These are phyloP conservation scores for Tenebrosternarchus preto DNA, from an alignment of 2,113 vertebrate species.

Conservation along the genomic window DNA sequence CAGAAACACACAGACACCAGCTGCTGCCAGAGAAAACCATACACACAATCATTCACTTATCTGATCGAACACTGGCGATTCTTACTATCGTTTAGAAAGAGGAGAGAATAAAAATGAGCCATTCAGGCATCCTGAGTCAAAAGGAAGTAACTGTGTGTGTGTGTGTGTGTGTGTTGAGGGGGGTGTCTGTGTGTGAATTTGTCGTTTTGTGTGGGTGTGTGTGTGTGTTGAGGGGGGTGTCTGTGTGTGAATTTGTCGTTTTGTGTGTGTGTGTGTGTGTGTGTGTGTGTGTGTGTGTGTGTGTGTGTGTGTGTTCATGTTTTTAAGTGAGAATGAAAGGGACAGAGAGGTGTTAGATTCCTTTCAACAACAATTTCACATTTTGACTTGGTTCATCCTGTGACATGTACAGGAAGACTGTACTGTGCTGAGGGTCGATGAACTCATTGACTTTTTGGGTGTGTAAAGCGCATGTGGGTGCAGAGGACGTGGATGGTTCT, in stretches of 20 bases:
- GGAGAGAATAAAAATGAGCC: neutral
- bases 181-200: constrained; percentile 6
- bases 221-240: neutral
- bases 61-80: too few relatives aligned
- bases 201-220: constrained; percentile 6
- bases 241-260: too few relatives aligned
- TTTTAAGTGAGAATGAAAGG: neutral
- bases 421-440: neutral
- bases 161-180: constrained; percentile 6
- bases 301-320: constrained; percentile 10
- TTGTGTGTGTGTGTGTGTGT: neutral
- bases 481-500: constrained; percentile 37
- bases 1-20: constrained; percentile 54
- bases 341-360: neutral
- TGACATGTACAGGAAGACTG: too few relatives aligned
- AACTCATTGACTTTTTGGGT: constrained; percentile 32
- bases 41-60: constrained; percentile 1
- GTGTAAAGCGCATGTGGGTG: constrained; percentile 54
- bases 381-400: too few relatives aligned
- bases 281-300: constrained; percentile 1
- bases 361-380: too few relatives aligned
- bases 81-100: neutral
- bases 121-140: neutral
- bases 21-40: neutral
- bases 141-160: neutral